Evolutionary conservation across 2,888 invertebrate species (phyloP).

Genomic region (Nemotelus pantherinus): DNA sequence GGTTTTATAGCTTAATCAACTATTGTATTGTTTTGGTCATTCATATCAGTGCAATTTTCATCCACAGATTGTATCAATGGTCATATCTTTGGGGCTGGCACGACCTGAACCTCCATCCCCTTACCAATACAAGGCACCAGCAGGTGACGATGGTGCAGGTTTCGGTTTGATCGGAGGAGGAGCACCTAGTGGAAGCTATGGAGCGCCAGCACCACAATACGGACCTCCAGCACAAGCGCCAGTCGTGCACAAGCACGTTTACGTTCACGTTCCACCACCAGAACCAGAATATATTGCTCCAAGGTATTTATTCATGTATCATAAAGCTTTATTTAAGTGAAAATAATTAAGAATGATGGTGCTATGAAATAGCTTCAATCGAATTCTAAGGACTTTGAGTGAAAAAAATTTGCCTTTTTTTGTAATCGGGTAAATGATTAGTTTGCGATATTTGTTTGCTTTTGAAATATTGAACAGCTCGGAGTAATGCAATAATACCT

Average conservation of each 20-base stretch:
- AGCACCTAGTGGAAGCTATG: constrained; percentile 64
- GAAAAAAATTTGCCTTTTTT: constrained; percentile 16
- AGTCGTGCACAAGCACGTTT: constrained; percentile 88
- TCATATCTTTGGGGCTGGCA: constrained; percentile 52
- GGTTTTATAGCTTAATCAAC: neutral
- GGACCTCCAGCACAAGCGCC: constrained; percentile 79
- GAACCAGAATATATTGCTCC: constrained; percentile 81
- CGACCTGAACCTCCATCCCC: constrained; percentile 54
- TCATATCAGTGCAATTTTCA: neutral
- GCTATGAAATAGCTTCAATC: too few species aligned
- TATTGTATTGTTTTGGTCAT: neutral
- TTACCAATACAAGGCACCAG: constrained; percentile 58
- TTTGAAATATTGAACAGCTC: too few species aligned
- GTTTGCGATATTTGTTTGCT: too few species aligned
- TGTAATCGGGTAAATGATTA: neutral
- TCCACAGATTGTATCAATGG: constrained; percentile 29
- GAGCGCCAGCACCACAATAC: constrained; percentile 73
- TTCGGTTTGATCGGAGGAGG: constrained; percentile 45
- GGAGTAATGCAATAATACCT: too few species aligned
- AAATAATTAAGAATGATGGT: too few species aligned
- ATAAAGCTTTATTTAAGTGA: too few species aligned
- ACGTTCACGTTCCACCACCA: constrained; percentile 90
- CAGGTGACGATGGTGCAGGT: constrained; percentile 66
- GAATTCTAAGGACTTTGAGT: too few species aligned
- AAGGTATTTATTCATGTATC: constrained; percentile 67